A percentile compares a stretch with the other conserved stretches of the same genome.
Conservation (phyloP, 2,113 vertebrate genomes). For the Romanogobio albipinnatus region DNA sequence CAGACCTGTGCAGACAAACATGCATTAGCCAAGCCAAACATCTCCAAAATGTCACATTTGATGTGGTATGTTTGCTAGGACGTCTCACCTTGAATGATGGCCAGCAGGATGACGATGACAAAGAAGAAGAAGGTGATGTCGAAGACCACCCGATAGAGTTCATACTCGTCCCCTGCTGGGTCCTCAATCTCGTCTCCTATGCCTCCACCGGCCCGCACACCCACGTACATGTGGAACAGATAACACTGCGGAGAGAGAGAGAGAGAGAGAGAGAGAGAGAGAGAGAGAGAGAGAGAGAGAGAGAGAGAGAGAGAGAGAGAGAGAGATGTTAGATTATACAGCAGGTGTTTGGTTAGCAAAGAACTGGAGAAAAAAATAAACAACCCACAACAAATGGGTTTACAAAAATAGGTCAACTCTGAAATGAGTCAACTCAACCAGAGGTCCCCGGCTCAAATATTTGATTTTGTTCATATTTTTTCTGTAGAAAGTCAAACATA, state of each 20-base stretch:
- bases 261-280: not conserved
- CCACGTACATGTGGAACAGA: constrained; percentile 95
- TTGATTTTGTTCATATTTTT: too few species aligned
- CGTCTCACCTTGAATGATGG: constrained; percentile 89
- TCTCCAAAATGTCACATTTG: not conserved
- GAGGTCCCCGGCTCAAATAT: too few species aligned
- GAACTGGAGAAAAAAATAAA: not conserved
- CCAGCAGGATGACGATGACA: constrained; percentile 91
- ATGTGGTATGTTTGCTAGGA: not conserved
- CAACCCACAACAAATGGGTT: not conserved
- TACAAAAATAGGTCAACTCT: too few species aligned
- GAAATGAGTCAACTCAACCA: too few species aligned
- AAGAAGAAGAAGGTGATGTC: constrained; percentile 98
- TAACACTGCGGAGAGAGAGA: constrained; percentile 79
- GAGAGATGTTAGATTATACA: not conserved
- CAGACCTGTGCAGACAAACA: constrained; percentile 42
- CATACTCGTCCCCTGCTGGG: constrained; percentile 90
- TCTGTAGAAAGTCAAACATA: too few species aligned
- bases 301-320: not conserved
- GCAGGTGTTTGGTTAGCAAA: not conserved
- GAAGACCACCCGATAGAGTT: constrained; percentile 91
- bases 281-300: constrained; percentile 4
- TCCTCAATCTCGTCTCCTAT: constrained; percentile 95
- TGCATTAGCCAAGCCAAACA: not conserved
- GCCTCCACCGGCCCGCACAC: constrained; percentile 89